These are phyloP conservation scores for Desmodus rotundus DNA, from an alignment of 2,113 vertebrate genomes.

Conservation along the genomic window DNA sequence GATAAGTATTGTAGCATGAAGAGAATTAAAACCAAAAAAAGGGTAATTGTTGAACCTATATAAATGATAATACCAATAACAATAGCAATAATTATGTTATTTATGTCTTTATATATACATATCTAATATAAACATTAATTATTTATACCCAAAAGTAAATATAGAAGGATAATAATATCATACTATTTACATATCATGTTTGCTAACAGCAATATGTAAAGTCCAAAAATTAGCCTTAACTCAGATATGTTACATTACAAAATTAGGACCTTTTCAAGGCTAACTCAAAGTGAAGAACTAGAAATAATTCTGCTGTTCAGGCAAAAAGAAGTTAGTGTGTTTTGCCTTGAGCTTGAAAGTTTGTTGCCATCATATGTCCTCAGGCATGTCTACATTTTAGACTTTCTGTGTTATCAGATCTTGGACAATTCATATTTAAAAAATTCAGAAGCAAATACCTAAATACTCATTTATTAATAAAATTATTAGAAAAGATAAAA, in stretches of 20 bases:
- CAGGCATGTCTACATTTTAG: neutral
- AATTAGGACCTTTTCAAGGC: neutral
- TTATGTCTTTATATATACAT: neutral
- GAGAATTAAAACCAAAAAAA: neutral
- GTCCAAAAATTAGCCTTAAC: neutral
- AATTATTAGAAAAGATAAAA: neutral
- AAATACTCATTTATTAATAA: neutral
- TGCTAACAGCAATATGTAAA: neutral
- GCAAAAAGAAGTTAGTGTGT: neutral
- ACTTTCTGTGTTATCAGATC: neutral
- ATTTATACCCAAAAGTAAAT: neutral
- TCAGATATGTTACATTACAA: neutral
- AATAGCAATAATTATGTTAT: neutral
- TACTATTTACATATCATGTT: neutral
- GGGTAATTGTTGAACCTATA: neutral
- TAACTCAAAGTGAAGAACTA: neutral
- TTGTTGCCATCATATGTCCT: neutral
- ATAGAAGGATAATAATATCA: neutral
- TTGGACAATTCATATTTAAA: neutral
- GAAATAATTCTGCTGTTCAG: neutral
- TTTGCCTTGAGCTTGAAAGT: neutral
- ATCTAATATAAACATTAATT: neutral
- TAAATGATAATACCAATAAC: neutral
- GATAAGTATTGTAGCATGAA: neutral
- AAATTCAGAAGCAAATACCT: neutral